These are phyloP conservation scores for Amblyteles armatorius DNA, from an alignment of 2,888 invertebrate genomes.

Conservation along the genomic window DNA sequence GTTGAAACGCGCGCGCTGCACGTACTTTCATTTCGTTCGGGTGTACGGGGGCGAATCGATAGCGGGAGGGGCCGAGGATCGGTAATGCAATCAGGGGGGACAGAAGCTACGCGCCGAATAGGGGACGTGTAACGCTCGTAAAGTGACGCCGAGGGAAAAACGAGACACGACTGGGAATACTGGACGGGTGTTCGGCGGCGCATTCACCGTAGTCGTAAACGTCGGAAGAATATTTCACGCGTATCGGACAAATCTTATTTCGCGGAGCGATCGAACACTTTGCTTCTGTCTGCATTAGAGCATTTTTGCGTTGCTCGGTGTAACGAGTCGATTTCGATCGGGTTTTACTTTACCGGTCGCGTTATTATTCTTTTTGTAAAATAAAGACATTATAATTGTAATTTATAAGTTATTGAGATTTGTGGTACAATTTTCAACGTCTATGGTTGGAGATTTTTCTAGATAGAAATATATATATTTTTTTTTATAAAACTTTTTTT, in stretches of 20 bases:
- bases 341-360: no score
- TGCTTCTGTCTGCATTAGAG: not conserved
- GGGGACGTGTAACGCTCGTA: slow-evolving; percentile 50
- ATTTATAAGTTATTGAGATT: no score
- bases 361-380: no score
- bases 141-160: slow-evolving; percentile 41
- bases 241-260: slow-evolving; percentile 7
- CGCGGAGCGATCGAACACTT: slow-evolving; percentile 18
- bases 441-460: not conserved
- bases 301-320: not conserved
- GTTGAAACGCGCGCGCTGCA: not conserved
- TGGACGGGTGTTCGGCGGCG: not conserved
- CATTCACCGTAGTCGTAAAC: not conserved
- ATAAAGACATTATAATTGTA: no score
- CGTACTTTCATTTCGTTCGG: slow-evolving; percentile 12
- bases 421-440: no score
- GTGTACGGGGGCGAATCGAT: slow-evolving; percentile 47
- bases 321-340: not conserved
- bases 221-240: slow-evolving; percentile 25
- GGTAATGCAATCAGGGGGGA: slow-evolving; percentile 50
- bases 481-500: no score
- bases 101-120: slow-evolving; percentile 31
- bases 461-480: no score
- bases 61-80: slow-evolving; percentile 27
- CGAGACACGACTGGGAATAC: slow-evolving; percentile 32